A percentile compares a stretch with the other conserved stretches of the same genome.
These are phyloP conservation scores for Aporophyla lueneburgensis DNA, from an alignment of 2,888 invertebrate genomes.

Conservation along the genomic window DNA sequence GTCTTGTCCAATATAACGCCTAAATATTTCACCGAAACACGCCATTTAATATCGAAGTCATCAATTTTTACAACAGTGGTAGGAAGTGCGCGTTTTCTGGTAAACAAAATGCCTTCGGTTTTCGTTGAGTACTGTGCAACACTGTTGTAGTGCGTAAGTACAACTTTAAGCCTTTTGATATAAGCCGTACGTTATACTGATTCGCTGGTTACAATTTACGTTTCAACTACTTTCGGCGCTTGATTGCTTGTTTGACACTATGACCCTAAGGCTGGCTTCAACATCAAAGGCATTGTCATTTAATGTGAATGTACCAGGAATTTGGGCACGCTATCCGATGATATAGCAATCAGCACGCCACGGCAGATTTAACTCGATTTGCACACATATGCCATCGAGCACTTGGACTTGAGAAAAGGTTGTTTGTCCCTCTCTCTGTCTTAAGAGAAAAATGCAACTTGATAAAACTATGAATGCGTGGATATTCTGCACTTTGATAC, in stretches of 20 bases:
- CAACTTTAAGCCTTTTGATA: not conserved
- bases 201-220: not conserved
- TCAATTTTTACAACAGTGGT: too few relatives aligned
- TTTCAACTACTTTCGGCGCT: not conserved
- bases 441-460: not conserved
- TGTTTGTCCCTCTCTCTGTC: not conserved
- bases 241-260: not conserved
- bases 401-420: not conserved
- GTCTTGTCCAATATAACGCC: too few relatives aligned
- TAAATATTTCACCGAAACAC: too few relatives aligned
- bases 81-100: too few relatives aligned
- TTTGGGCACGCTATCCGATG: not conserved
- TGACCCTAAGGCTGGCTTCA: not conserved
- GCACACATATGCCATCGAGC: not conserved
- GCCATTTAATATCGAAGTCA: too few relatives aligned
- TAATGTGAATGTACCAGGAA: not conserved
- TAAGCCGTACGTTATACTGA: not conserved
- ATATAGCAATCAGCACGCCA: not conserved
- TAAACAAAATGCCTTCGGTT: too few relatives aligned
- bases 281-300: not conserved
- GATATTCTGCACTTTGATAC: not conserved
- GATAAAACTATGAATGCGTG: not conserved
- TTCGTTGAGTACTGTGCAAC: too few relatives aligned
- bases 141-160: not conserved
- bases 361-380: not conserved